Conservation (phyloP, 2,113 vertebrate species). For the Stercorarius parasiticus region DNA sequence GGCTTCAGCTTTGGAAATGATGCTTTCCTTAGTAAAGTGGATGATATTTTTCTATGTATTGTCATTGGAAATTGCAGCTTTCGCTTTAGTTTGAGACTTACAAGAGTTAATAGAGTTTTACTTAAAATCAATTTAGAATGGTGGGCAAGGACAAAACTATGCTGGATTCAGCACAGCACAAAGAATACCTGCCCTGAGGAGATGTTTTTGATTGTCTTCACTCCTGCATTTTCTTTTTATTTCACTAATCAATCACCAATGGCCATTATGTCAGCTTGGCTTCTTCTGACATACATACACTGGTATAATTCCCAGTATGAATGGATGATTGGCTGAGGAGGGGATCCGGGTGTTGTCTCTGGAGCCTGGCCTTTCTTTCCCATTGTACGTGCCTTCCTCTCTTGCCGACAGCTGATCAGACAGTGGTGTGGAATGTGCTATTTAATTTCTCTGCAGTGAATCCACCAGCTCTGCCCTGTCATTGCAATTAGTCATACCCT, state of each 20-base stretch:
- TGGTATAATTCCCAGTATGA: neutral
- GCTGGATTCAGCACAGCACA: neutral
- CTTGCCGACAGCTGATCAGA: neutral
- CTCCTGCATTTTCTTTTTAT: neutral
- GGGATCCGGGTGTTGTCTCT: neutral
- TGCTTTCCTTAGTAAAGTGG: neutral
- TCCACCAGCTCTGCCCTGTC: constrained; percentile 35
- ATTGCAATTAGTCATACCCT: constrained; percentile 23
- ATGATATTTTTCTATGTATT: rapidly evolving
- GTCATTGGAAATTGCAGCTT: neutral
- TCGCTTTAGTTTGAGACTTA: neutral
- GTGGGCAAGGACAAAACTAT: neutral
- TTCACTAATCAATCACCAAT: neutral
- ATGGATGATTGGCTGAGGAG: neutral
- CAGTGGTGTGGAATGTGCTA: neutral
- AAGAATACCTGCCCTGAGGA: neutral
- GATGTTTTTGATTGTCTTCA: neutral
- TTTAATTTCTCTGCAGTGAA: constrained; percentile 17
- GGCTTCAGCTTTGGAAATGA: neutral
- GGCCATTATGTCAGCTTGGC: neutral
- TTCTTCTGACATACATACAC: neutral
- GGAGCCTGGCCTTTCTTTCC: neutral
- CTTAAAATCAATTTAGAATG: neutral
- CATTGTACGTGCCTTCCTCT: neutral
- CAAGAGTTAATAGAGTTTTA: neutral